phyloP scores from a whole-genome alignment of 2,888 invertebrate genomes.

The Diaprepes abbreviatus region DNA sequence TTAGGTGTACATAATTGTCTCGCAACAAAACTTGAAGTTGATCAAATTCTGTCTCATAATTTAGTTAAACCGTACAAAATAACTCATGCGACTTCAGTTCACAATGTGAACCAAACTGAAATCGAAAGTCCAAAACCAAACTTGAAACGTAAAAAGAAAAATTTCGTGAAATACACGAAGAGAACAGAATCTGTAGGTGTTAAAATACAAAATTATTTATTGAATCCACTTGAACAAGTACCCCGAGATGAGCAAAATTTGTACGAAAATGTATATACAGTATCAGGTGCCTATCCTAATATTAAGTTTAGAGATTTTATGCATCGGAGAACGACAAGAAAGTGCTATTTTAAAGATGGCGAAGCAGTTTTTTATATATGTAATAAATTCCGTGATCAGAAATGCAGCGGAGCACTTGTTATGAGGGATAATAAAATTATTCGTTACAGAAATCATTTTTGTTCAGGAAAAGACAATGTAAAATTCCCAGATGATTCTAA shows the following conservation, averaged over 20 bases:
- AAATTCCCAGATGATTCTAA: background rate
- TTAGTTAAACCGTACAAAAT: too few species aligned
- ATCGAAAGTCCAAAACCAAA: too few species aligned
- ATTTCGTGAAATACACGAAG: too few species aligned
- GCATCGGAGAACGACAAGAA: background rate
- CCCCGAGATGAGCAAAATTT: constrained; percentile 1
- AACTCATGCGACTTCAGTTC: too few species aligned
- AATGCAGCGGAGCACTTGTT: background rate
- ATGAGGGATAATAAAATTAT: background rate
- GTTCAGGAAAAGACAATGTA: background rate
- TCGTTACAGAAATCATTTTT: constrained; percentile 9
- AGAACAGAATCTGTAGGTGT: background rate
- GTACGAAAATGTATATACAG: too few species aligned
- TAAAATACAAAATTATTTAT: background rate
- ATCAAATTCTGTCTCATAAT: too few species aligned
- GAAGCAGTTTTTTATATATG: background rate
- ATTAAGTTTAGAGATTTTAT: background rate
- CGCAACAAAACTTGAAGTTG: background rate
- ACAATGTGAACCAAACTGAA: too few species aligned
- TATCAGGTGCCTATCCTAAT: too few species aligned
- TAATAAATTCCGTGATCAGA: constrained; percentile 2
- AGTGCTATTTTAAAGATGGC: background rate
- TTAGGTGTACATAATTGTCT: background rate
- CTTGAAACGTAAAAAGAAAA: too few species aligned
- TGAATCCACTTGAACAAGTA: background rate